Evolutionary conservation across 2,888 invertebrate genomes (phyloP).

Genomic region (Cosmia pyralina): DNA sequence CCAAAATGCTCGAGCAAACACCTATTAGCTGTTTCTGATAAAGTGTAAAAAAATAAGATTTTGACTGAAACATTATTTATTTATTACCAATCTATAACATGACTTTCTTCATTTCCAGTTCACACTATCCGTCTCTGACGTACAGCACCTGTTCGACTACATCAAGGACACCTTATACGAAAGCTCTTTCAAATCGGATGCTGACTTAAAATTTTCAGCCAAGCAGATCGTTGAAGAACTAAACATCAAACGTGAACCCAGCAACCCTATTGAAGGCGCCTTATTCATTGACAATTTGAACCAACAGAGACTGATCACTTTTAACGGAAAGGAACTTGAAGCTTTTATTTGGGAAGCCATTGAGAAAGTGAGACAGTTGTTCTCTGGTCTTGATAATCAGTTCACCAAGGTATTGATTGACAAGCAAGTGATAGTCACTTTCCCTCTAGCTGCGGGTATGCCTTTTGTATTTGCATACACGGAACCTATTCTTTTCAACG

Average conservation of each 20-base stretch:
- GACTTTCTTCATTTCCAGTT: conserved; percentile 69
- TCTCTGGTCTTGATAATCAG: conserved; percentile 86
- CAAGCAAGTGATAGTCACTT: conserved; percentile 90
- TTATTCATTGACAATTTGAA: conserved; percentile 83
- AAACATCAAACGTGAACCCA: conserved; percentile 87
- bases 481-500: conserved; percentile 90
- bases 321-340: conserved; percentile 89
- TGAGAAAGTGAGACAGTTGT: conserved; percentile 77
- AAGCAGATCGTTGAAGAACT: conserved; percentile 90
- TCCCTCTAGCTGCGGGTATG: conserved; percentile 92
- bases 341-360: conserved; percentile 79
- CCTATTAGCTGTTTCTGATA: too few species aligned
- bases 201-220: conserved; percentile 84
- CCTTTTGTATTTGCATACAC: conserved; percentile 92
- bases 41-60: too few species aligned
- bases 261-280: conserved; percentile 90
- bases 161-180: conserved; percentile 56
- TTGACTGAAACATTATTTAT: background rate
- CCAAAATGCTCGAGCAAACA: background rate
- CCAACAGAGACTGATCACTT: conserved; percentile 85
- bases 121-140: conserved; percentile 79
- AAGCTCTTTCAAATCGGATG: conserved; percentile 57
- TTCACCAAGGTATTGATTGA: conserved; percentile 90
- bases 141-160: conserved; percentile 75
- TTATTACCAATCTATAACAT: background rate